These are phyloP conservation scores for Ichneumoninae sp. DNA, from an alignment of 2,888 invertebrate genomes.

Conservation along the genomic window DNA sequence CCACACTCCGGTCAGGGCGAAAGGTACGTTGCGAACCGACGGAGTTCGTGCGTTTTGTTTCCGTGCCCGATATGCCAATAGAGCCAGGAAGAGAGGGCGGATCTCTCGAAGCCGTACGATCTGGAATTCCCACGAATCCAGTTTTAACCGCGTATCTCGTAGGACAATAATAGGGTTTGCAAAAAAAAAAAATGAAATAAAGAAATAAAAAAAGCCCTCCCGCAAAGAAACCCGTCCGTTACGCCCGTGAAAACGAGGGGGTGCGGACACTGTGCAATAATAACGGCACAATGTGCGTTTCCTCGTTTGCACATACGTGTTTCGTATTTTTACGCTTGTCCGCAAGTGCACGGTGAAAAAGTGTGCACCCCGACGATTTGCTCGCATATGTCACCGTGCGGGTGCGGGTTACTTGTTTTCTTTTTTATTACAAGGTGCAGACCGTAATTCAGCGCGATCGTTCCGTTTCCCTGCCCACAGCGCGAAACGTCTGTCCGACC, in stretches of 20 bases:
- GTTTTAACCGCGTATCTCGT: constrained; percentile 50
- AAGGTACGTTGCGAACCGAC: constrained; percentile 26
- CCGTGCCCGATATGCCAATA: constrained; percentile 20
- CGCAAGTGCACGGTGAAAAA: constrained; percentile 58
- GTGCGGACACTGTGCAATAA: constrained; percentile 12
- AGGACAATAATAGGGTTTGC: constrained; percentile 39
- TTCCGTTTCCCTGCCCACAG: constrained; percentile 33
- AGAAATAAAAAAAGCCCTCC: constrained; percentile 71
- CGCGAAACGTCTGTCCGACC: not conserved
- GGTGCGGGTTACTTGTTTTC: not conserved
- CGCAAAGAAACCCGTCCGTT: constrained; percentile 70
- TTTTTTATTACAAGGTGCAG: not conserved
- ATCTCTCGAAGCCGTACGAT: constrained; percentile 45
- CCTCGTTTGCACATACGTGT: constrained; percentile 2
- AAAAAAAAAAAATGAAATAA: not conserved
- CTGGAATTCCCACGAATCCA: constrained; percentile 58
- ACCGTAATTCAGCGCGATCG: constrained; percentile 13
- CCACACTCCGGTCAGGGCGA: not conserved
- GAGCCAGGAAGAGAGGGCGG: constrained; percentile 33
- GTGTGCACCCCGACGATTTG: constrained; percentile 68
- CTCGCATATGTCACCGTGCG: constrained; percentile 72
- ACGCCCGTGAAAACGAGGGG: constrained; percentile 50
- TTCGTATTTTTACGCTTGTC: constrained; percentile 24
- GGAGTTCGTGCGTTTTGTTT: constrained; percentile 41
- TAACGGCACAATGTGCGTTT: not conserved